Evolutionary conservation across 2,888 invertebrate species (phyloP).

Genomic region (Congeria kusceri): DNA sequence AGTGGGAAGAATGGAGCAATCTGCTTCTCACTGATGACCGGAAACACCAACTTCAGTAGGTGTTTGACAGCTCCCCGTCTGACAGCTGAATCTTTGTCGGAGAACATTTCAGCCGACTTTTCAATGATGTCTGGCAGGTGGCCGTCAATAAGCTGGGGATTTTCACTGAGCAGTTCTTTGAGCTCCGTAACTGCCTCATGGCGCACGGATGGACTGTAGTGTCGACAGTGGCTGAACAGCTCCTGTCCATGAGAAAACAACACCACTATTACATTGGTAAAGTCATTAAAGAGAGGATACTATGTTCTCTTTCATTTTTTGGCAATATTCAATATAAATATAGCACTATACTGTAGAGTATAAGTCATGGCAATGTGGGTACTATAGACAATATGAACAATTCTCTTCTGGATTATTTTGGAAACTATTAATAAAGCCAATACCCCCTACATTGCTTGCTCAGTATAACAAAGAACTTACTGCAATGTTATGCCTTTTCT

Average conservation of each 20-base stretch:
- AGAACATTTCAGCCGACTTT: constrained; percentile 89
- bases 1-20: constrained; percentile 91
- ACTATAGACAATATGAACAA: too few species aligned
- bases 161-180: constrained; percentile 87
- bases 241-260: constrained; percentile 86
- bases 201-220: constrained; percentile 90
- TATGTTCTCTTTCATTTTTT: too few species aligned
- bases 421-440: too few species aligned
- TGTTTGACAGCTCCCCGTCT: constrained; percentile 86
- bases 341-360: too few species aligned
- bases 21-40: constrained; percentile 62
- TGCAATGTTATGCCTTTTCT: constrained; percentile 90
- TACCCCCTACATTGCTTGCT: too few species aligned
- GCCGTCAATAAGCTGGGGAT: constrained; percentile 87
- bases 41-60: constrained; percentile 84
- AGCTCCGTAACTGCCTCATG: constrained; percentile 88
- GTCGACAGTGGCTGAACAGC: constrained; percentile 90
- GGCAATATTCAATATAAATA: too few species aligned
- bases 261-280: too few species aligned
- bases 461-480: too few species aligned
- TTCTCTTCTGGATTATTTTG: too few species aligned
- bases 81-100: constrained; percentile 90
- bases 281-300: too few species aligned
- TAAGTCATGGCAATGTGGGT: too few species aligned
- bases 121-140: constrained; percentile 90